Percentiles rank a stretch among this genome's conserved stretches.
These are phyloP conservation scores for Xenops minutus DNA, from an alignment of 2,797 vertebrate species.

Conservation along the genomic window DNA sequence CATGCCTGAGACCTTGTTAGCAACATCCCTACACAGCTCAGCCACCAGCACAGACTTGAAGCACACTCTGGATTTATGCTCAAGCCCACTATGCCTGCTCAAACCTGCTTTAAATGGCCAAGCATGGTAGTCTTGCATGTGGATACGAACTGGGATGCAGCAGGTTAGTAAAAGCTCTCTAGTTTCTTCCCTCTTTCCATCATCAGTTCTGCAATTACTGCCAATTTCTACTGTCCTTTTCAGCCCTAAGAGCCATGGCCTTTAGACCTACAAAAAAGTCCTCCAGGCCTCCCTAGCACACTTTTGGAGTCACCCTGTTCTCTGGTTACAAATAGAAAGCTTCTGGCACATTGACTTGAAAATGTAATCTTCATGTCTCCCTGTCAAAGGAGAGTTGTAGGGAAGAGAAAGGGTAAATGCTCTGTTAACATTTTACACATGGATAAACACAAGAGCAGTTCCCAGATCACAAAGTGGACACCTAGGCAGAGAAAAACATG, in stretches of 20 bases:
- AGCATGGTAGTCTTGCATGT: accelerated
- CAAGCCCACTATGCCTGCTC: neutral
- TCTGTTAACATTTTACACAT: neutral
- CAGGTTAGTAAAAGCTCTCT: neutral
- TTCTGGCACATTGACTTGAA: neutral
- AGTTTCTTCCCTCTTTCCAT: neutral
- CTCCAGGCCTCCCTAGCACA: neutral
- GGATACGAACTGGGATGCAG: neutral
- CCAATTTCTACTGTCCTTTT: neutral
- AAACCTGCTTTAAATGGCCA: neutral
- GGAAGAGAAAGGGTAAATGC: neutral
- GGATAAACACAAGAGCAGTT: neutral
- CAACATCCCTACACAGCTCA: neutral
- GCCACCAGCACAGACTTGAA: neutral
- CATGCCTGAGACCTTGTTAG: neutral
- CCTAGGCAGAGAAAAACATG: neutral
- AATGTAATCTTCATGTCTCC: neutral
- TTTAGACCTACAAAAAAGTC: neutral
- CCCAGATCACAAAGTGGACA: neutral
- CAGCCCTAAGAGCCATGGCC: neutral
- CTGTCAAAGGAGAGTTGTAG: neutral
- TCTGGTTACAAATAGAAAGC: neutral
- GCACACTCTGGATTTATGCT: neutral
- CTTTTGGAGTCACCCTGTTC: neutral
- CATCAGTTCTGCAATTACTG: neutral